A percentile compares a stretch with the other conserved stretches of the same genome.
Conservation (phyloP, 2,113 vertebrate species). For the Chaetodon trifascialis region DNA sequence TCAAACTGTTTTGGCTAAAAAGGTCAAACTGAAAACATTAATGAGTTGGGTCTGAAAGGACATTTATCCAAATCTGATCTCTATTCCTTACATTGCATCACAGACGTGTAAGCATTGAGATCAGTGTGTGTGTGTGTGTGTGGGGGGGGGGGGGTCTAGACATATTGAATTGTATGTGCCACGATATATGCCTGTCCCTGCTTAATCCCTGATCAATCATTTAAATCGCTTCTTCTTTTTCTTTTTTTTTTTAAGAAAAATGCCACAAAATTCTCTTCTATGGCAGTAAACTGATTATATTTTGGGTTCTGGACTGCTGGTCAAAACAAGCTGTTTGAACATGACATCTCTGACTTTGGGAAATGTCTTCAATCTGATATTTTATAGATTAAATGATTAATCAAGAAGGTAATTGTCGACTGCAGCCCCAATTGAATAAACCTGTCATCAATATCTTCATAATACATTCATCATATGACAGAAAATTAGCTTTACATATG, state of each 20-base stretch:
- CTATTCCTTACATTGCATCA: background rate
- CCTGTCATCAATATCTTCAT: background rate
- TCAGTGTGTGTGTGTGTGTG: background rate
- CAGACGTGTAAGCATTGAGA: background rate
- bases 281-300: background rate
- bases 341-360: background rate
- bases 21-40: constrained; percentile 15
- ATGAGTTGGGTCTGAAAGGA: background rate
- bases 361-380: background rate
- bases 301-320: background rate
- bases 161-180: background rate
- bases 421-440: background rate
- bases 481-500: constrained; percentile 23
- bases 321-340: background rate
- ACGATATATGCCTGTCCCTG: background rate
- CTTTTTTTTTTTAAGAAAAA: too few species aligned
- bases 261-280: too few species aligned
- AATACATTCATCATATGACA: constrained; percentile 10
- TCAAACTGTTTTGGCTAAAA: constrained; percentile 20
- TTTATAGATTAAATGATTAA: too few species aligned
- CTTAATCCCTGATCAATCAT: background rate
- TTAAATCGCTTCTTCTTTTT: too few species aligned
- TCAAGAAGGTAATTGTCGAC: background rate
- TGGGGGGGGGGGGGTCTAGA: background rate
- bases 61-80: constrained; percentile 1